Percentiles rank a stretch among this genome's conserved stretches.
phyloP scores from a whole-genome alignment of 2,113 vertebrate species.

The Neoarius graeffei region DNA sequence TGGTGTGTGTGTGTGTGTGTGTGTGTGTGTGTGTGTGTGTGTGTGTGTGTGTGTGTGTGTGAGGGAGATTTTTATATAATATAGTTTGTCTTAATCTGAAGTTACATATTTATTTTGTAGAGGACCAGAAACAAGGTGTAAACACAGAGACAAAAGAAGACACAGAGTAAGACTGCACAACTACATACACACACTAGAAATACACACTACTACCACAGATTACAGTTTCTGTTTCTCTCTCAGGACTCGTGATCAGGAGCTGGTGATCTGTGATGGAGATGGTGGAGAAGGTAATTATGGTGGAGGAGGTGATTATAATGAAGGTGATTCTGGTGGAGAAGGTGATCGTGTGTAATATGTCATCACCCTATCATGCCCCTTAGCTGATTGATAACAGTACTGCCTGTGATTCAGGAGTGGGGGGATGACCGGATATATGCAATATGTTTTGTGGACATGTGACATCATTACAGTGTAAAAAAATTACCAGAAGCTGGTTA shows the following conservation, averaged over 20 bases:
- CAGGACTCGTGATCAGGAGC: slow-evolving; percentile 5
- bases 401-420: too few relatives aligned
- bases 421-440: too few relatives aligned
- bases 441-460: too few relatives aligned
- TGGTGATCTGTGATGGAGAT: not conserved
- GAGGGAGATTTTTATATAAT: not conserved
- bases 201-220: not conserved
- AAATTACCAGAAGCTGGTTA: too few relatives aligned
- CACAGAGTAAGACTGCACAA: not conserved
- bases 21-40: too few relatives aligned
- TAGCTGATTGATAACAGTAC: not conserved
- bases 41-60: too few relatives aligned
- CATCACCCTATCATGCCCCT: too few relatives aligned
- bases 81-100: too few relatives aligned
- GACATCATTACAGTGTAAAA: too few relatives aligned
- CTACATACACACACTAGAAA: not conserved
- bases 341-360: not conserved
- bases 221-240: not conserved
- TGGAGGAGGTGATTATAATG: not conserved
- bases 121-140: not conserved
- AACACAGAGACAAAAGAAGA: not conserved
- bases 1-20: too few relatives aligned
- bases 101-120: not conserved
- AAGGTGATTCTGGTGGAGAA: not conserved
- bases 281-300: not conserved